Base-by-base conservation (phyloP, 2,113 vertebrate genomes). In the human (Homo sapiens) region DNA sequence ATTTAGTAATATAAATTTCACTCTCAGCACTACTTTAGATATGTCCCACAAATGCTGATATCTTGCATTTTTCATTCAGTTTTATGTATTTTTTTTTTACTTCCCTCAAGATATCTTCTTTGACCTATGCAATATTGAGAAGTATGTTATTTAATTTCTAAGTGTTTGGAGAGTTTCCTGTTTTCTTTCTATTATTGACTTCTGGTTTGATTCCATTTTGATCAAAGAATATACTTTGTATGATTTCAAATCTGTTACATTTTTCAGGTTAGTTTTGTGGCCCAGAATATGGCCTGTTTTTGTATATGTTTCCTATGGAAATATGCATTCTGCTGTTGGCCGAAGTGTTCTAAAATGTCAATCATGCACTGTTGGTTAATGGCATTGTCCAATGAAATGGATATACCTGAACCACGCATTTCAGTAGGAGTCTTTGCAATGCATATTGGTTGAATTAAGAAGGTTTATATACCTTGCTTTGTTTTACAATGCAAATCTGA, bases 1-100 rank as follows among this genome's bases (percentile, higher is more conserved):
- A 96, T 48, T 52, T 59, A 86, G 40, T 93, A 11, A 30, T 68
- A 80, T 75, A 94, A 89, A 80, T 89, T 92, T 89, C 38, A 96
- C 8, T 85, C 57, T 94, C 48, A 93, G 43, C 43, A 79, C 72
- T 86, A 84, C 7, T 73, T 95, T 91, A 93, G 20, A 13, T 87
- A 8, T 52, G 32, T 66, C 30, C 38, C 23, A 93, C 18, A 86
- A 43, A 90, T 73, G 48, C n/a, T 88, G 59, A 68, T 48, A 83
- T n/a, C 25, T 87, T 93, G 10, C 20, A 86, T 94, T 92, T 89
- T 92, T 95, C 8, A 78, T 90, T 79, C 27, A 30, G 0, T 89
- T 92, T 59, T 35, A 80, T 89, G 3, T 73, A 25, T 68, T 50
- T 76, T 92, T 76, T 92, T 95, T 90, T 83, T 22, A 94, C 22